Base-by-base conservation (phyloP, 2,113 vertebrate genomes). In the Oreochromis spilurus region DNA sequence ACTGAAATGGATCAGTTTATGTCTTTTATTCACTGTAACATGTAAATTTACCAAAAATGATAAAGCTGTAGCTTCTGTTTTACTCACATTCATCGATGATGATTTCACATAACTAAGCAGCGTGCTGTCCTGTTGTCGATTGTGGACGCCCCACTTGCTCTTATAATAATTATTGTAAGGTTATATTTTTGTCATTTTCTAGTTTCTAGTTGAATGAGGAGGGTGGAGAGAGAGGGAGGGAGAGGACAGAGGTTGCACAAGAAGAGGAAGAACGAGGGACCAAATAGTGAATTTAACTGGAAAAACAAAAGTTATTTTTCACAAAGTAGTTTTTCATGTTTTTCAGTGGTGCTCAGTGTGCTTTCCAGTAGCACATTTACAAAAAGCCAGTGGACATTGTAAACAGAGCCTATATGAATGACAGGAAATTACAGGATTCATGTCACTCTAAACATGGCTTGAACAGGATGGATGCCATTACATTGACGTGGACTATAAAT, bases 201-300 rank as follows among this genome's bases (percentile, higher is more conserved):
- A 11, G 29, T 34, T 34, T 62, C 58, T 19, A 2, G 1, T 60
- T 60, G 58, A 34, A 19, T 34, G 58, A 34, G 29, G 57, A 19
- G 29, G 57, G 29, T 6, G 29, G 5, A 34, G 5, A 10, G 2
- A 2, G 2, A 1, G 54, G 1, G 12, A 6, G 54, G 14, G 1
- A 1, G 11, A 3, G 1, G 5, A 19, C 29, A 60, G 52, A 21
- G 57, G 8, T 31, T 31, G 29, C 57, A 60, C 29, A 60, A 60
- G 9, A 60, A 11, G 5, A 60, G 29, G 58, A 60, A 60, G 58
- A 60, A 34, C 2, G 9, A 6, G 58, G 29, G 58, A 62, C 29
- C 16, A 62, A 62, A 34, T 62, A 34, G 16, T 62, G 29, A 62
- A 11, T 29, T 62, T 62, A 62, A 34, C 58, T 60, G 29, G 57